A percentile compares a stretch with the other conserved stretches of the same genome.
Conservation (phyloP, 2,888 invertebrate species). For the Deroplatys truncata region DNA sequence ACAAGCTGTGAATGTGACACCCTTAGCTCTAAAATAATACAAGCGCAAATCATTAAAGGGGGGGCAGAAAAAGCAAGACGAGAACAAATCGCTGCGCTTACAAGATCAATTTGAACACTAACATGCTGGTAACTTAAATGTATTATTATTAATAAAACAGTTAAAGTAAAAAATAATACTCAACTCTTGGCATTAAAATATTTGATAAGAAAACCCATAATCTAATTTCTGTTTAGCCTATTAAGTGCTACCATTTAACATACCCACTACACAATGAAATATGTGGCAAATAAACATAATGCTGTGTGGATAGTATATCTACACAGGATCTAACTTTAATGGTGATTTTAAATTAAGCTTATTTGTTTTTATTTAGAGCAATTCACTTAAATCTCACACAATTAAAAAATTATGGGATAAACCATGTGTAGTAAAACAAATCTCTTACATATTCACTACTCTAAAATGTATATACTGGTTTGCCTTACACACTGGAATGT, state of each 20-base stretch:
- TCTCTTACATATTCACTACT: background rate
- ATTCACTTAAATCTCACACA: background rate
- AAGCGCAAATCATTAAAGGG: background rate
- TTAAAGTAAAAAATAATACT: slow-evolving; percentile 3
- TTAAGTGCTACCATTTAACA: background rate
- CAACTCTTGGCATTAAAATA: slow-evolving; percentile 3
- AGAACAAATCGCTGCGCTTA: background rate
- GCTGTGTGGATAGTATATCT: background rate
- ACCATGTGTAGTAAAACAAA: background rate
- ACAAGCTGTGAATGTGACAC: background rate
- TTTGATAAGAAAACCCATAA: slow-evolving; percentile 3
- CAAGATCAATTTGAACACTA: background rate
- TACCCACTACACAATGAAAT: background rate
- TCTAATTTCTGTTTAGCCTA: background rate
- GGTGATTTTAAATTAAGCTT: background rate
- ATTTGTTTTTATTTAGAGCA: background rate
- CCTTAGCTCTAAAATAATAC: background rate
- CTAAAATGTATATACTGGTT: background rate
- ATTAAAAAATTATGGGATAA: background rate
- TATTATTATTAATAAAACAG: background rate
- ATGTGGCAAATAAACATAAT: background rate
- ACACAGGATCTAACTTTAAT: background rate
- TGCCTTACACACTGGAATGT: background rate
- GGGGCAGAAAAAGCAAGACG: background rate
- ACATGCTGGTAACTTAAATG: slow-evolving; percentile 7